A percentile compares a stretch with the other conserved stretches of the same genome.
phyloP scores from a whole-genome alignment of 2,888 invertebrate species.

The Ceraclea dissimilis region DNA sequence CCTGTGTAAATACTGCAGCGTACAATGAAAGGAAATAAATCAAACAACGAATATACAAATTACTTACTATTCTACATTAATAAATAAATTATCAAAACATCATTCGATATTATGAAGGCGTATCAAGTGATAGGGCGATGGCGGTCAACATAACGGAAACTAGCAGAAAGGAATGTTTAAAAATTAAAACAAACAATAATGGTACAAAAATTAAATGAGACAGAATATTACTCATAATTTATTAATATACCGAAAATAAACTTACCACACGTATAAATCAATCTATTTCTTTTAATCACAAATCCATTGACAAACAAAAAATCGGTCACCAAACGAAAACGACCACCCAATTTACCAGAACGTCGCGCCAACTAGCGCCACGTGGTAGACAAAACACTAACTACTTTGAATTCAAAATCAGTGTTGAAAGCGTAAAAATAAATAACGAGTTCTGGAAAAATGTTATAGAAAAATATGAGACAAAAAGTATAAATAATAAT shows the following conservation, averaged over 20 bases:
- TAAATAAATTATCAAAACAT: neutral
- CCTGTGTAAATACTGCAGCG: too few species aligned
- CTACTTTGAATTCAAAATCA: slow-evolving; percentile 5
- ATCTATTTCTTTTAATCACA: slow-evolving; percentile 35
- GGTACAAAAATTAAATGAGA: too few species aligned
- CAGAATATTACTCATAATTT: too few species aligned
- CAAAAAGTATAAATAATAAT: too few species aligned
- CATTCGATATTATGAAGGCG: slow-evolving; percentile 15
- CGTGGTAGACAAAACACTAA: slow-evolving; percentile 31
- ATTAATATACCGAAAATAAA: neutral
- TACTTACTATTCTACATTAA: neutral
- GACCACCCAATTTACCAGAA: slow-evolving; percentile 8
- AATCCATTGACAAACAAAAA: slow-evolving; percentile 38
- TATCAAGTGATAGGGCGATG: slow-evolving; percentile 34
- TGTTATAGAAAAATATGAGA: neutral
- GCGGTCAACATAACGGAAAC: slow-evolving; percentile 46
- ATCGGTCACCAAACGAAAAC: slow-evolving; percentile 26
- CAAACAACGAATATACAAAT: neutral
- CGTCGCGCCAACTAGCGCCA: slow-evolving; percentile 37
- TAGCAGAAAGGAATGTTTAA: slow-evolving; percentile 6
- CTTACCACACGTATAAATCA: slow-evolving; percentile 44
- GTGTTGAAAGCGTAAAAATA: neutral
- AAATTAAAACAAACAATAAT: neutral
- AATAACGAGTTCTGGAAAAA: neutral
- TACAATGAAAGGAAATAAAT: too few species aligned